These are phyloP conservation scores for Caenorhabditis sp. DNA, from an alignment of 2,888 invertebrate genomes.

Conservation along the genomic window DNA sequence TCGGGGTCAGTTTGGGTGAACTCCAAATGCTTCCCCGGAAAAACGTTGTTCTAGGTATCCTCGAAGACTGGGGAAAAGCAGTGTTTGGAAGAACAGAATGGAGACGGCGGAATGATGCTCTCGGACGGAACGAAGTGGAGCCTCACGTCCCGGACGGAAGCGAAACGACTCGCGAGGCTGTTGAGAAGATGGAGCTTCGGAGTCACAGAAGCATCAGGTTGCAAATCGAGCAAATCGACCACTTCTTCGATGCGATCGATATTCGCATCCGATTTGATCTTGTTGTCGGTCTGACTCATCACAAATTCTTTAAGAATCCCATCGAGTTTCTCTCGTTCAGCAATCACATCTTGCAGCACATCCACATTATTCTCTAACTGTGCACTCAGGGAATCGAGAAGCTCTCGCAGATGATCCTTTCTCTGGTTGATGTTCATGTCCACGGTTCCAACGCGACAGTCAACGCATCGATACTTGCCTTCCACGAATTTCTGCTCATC, in stretches of 20 bases:
- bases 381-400: not conserved
- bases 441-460: not conserved
- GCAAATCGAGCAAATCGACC: not conserved
- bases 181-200: not conserved
- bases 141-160: not conserved
- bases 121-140: not conserved
- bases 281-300: not conserved
- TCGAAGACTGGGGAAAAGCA: too few relatives aligned
- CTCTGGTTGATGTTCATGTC: not conserved
- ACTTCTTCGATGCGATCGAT: too few relatives aligned
- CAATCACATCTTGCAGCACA: not conserved
- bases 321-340: not conserved
- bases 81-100: too few relatives aligned
- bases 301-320: not conserved
- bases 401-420: not conserved
- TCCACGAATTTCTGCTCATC: not conserved
- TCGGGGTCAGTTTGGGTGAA: too few relatives aligned
- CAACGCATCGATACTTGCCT: not conserved
- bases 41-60: too few relatives aligned
- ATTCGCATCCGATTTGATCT: slow-evolving; percentile 13
- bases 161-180: not conserved
- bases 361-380: not conserved
- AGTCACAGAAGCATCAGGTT: not conserved
- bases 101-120: too few relatives aligned
- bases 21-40: too few relatives aligned